phyloP scores from a whole-genome alignment of 2,113 vertebrate genomes.

The Hypocryptadius cinnamomeus region DNA sequence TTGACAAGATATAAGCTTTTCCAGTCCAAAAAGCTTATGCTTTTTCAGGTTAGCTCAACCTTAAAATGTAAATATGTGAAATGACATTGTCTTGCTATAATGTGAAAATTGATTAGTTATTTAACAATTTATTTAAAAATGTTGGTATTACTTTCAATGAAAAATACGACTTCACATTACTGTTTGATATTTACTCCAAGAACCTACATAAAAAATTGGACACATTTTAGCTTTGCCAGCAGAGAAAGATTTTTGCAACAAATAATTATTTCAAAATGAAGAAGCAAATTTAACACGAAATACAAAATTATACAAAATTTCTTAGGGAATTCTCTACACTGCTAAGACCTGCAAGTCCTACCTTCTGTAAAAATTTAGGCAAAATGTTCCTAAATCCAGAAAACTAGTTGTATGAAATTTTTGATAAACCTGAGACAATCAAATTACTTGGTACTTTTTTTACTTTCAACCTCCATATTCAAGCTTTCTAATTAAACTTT shows the following conservation, averaged over 20 bases:
- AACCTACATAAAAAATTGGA: constrained; percentile 42
- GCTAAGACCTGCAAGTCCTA: neutral
- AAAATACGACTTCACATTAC: neutral
- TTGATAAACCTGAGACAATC: neutral
- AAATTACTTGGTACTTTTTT: neutral
- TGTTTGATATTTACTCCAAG: constrained; percentile 47
- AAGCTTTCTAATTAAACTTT: neutral
- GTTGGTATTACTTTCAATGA: constrained; percentile 35
- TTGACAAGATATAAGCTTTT: constrained; percentile 37
- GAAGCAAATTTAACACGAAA: neutral
- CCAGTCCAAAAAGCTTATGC: constrained; percentile 28
- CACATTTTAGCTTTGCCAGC: constrained; percentile 54
- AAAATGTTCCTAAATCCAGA: neutral
- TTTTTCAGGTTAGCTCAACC: constrained; percentile 23
- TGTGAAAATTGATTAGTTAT: constrained; percentile 56
- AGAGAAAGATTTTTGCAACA: constrained; percentile 37
- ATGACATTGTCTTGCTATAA: constrained; percentile 62
- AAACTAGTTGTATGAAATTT: neutral
- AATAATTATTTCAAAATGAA: constrained; percentile 54
- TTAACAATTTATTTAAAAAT: constrained; percentile 70
- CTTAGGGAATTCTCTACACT: neutral
- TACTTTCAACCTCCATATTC: neutral
- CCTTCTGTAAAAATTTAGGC: neutral
- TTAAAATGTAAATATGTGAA: constrained; percentile 66
- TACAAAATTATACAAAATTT: neutral